Conservation (phyloP, 2,113 vertebrate genomes). For the Xerus inauris region DNA sequence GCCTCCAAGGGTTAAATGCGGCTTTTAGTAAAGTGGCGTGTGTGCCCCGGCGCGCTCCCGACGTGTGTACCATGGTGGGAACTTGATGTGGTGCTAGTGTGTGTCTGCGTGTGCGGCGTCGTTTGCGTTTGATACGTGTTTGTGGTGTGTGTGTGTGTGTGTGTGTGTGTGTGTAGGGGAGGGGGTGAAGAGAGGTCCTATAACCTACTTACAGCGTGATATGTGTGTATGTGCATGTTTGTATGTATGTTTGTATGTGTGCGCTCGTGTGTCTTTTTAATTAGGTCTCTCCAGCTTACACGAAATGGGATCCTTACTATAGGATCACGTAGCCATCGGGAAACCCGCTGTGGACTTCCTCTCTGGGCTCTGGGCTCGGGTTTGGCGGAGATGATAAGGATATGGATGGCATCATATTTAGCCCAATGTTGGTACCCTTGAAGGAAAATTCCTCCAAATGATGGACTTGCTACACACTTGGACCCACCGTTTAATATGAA, state of each 20-base stretch:
- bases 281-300: slow-evolving; percentile 56
- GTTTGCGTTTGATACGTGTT: slow-evolving; percentile 56
- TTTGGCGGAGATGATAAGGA: not conserved
- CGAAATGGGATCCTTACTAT: slow-evolving; percentile 12
- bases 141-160: slow-evolving; percentile 30
- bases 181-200: slow-evolving; percentile 51
- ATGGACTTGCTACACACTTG: slow-evolving; percentile 75
- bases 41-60: slow-evolving; percentile 72
- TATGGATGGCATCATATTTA: slow-evolving; percentile 63
- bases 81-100: slow-evolving; percentile 73
- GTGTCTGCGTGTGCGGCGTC: slow-evolving; percentile 65
- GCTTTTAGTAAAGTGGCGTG: slow-evolving; percentile 68
- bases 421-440: slow-evolving; percentile 51
- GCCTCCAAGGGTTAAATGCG: slow-evolving; percentile 61
- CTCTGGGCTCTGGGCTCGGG: not conserved
- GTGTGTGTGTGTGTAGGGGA: not conserved
- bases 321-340: slow-evolving; percentile 59
- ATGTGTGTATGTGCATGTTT: slow-evolving; percentile 19
- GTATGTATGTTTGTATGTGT: slow-evolving; percentile 50
- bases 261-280: slow-evolving; percentile 65
- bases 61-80: slow-evolving; percentile 71
- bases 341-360: slow-evolving; percentile 65
- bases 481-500: slow-evolving; percentile 68
- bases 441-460: slow-evolving; percentile 71
- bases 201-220: slow-evolving; percentile 72